Base-by-base conservation (phyloP, 2,113 vertebrate genomes). In the Corythaixoides concolor region DNA sequence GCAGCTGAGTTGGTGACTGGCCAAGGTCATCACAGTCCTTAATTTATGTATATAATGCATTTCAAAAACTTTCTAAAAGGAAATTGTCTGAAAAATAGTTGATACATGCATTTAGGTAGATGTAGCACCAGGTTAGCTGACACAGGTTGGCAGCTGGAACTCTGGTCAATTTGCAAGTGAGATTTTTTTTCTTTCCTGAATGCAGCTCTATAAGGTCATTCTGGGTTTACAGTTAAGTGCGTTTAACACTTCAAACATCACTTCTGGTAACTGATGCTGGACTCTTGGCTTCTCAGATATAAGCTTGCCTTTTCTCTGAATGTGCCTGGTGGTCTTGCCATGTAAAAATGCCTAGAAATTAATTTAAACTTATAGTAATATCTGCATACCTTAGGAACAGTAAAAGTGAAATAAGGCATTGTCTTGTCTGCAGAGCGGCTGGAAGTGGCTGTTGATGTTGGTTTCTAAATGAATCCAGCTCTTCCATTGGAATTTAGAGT, bases 241-340 rank as follows among this genome's bases (percentile, higher is more conserved):
- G 9, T 89, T 94, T 59, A 47, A 32, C 43, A 18, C 15, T 45
- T 91, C 41, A 32, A 18, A 68, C 13, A n/a, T 77, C 33, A 39
- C 14, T 8, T 69, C 28, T 60, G 12, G 10, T 77, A n/a, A n/a
- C 17, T 60, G 50, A 32, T 41, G 16, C 18, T 74, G 47, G 30
- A 30, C 9, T 91, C 5, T 60, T 73, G 56, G 12, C 24, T 67
- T 84, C 28, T 72, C 24, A 24, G 10, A 52, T 60, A 3, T 74
- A 64, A 72, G 11, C 10, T 26, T 56, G 20, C 5, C 58, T 84
- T 64, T 76, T 58, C 37, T 72, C 9, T 72, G 28, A 55, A 8
- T 27, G 9, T 58, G 12, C 27, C 4, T 0, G 1, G 5, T 80
- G 22, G 12, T 81, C 37, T 70, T 49, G 27, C 19, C 1, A 2